phyloP scores from a whole-genome alignment of 2,113 vertebrate species.

The Pogona vitticeps region DNA sequence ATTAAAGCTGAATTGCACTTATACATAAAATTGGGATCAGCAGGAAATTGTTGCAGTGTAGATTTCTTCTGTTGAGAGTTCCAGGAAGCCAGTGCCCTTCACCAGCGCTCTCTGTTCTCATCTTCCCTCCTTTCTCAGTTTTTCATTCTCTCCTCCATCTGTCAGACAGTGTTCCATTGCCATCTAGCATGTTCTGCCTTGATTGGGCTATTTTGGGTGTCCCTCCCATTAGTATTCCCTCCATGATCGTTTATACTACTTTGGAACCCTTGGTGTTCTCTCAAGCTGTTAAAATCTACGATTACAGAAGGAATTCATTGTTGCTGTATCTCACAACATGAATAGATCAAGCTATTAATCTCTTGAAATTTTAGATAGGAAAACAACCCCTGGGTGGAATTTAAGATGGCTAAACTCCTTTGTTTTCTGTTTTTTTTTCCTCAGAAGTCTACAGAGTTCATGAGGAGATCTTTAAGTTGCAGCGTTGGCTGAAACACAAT shows the following conservation, averaged over 20 bases:
- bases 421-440: constrained; percentile 41
- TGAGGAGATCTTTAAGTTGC: constrained; percentile 72
- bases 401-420: background rate
- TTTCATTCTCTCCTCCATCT: background rate
- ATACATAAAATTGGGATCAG: background rate
- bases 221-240: background rate
- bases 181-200: background rate
- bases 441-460: constrained; percentile 75
- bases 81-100: background rate
- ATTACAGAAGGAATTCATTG: background rate
- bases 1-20: constrained; percentile 5
- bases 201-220: background rate
- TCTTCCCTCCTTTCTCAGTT: background rate
- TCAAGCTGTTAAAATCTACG: background rate
- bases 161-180: background rate
- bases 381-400: accelerated
- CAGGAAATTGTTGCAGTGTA: too few species aligned
- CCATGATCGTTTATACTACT: background rate
- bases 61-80: background rate
- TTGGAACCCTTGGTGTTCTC: background rate
- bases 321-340: background rate
- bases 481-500: constrained; percentile 83
- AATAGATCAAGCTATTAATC: too few species aligned
- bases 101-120: background rate
- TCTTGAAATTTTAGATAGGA: background rate